Evolutionary conservation across 64 coral and sea anemone genomes (phyloP).

Genomic region (Stichodactyla mertensii): DNA sequence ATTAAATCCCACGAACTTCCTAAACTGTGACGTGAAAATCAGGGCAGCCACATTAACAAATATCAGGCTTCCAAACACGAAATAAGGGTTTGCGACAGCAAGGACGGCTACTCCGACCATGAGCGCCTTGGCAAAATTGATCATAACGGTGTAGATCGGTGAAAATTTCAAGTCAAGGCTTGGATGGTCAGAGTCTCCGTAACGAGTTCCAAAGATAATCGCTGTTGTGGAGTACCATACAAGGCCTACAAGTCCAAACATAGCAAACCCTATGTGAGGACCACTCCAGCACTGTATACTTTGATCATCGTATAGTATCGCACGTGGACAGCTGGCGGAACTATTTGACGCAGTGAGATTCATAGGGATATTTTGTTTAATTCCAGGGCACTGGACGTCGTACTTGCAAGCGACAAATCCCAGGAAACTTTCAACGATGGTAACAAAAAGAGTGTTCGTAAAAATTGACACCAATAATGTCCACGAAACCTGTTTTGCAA

Average conservation of each 20-base stretch:
- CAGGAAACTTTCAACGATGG: slow-evolving; percentile 82
- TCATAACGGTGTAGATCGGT: slow-evolving; percentile 77
- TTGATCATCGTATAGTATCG: slow-evolving; percentile 55
- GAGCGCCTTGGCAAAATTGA: slow-evolving; percentile 76
- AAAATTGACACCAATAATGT: slow-evolving; percentile 71
- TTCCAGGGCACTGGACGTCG: neutral
- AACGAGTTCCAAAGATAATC: slow-evolving; percentile 90
- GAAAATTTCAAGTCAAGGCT: slow-evolving; percentile 84
- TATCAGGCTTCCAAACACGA: slow-evolving; percentile 49
- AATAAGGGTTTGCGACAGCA: slow-evolving; percentile 30
- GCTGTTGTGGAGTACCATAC: slow-evolving; percentile 93
- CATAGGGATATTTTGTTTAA: neutral
- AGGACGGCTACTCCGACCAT: slow-evolving; percentile 89
- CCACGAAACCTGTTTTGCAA: slow-evolving; percentile 89
- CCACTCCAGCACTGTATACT: slow-evolving; percentile 78
- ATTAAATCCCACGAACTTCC: slow-evolving; percentile 46
- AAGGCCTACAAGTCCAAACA: slow-evolving; percentile 80
- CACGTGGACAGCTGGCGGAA: slow-evolving; percentile 16
- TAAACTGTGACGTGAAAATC: slow-evolving; percentile 71
- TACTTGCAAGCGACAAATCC: slow-evolving; percentile 79
- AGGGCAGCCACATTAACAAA: slow-evolving; percentile 58
- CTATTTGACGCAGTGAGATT: neutral
- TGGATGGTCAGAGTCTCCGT: slow-evolving; percentile 82
- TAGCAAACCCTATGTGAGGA: slow-evolving; percentile 54
- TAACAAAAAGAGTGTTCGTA: slow-evolving; percentile 93